Evolutionary conservation across 2,888 invertebrate species (phyloP), one percentile per base, ranked within the genome.

Genomic region (Acronicta aceris): DNA sequence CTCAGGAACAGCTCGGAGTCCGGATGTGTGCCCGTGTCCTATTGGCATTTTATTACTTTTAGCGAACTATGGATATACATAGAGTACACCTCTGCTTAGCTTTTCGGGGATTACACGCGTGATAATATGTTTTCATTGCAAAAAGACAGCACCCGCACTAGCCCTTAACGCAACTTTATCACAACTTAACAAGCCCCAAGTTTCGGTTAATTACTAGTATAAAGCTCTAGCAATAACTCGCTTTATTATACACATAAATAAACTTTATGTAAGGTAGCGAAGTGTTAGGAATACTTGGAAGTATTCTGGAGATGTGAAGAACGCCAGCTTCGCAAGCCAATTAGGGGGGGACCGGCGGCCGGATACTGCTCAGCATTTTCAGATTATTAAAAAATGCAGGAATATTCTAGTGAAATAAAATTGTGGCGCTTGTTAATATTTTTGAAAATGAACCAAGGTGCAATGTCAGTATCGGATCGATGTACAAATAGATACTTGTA

Each of bases 231-330:
- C 55, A 36, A 56, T 71, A 61, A 59, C 38, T 62, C 50, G 42
- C 55, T 62, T 71, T 71, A 66, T 66, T 61, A 71, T 67, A 47
- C 17, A 55, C 55, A 67, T 71, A 72, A 72, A 71, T 72, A 64
- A 68, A 68, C 41, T 64, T 71, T 71, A 58, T 56, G 48, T 55
- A 42, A 38, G 40, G 10, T 10, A 59, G 42, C 21, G 41, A 60
- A 72, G 43, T 60, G 55, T 72, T 46, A 27, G 21, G 46, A 41
- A 50, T 38, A 48, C 60, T 58, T 46, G 52, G 13, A 59, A 66
- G 36, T 47, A 51, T 60, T 65, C 49, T 15, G 30, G 30, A 46
- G 53, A 52, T n/a, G 21, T 16, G 41, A 36, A 53, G 46, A 25
- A 56, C 16, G 25, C 40, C 10, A 40, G 52, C 30, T 25, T 41